Conservation (phyloP, 1,140 invertebrate genomes). For the Drosophila pectinifera region DNA sequence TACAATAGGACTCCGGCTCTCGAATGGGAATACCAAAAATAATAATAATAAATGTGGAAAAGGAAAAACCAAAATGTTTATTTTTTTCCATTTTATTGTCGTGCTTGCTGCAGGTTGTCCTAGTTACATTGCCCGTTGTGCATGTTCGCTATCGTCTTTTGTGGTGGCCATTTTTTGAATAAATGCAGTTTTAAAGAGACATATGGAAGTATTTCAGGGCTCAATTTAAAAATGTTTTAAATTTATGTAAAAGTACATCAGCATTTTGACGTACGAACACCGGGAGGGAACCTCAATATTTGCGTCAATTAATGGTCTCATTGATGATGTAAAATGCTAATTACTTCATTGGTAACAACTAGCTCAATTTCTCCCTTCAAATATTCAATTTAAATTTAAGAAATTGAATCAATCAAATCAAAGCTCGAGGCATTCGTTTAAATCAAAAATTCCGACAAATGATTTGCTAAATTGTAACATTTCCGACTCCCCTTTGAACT, state of each 20-base stretch:
- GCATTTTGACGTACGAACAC: neutral
- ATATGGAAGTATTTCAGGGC: neutral
- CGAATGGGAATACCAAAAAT: constrained; percentile 38
- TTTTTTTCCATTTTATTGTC: constrained; percentile 56
- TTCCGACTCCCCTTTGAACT: neutral
- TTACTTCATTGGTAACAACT: neutral
- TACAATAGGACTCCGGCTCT: constrained; percentile 45
- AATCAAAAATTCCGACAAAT: constrained; percentile 17
- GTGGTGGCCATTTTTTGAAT: constrained; percentile 30
- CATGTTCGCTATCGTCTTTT: constrained; percentile 45
- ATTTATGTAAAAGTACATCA: neutral
- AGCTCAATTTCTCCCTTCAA: neutral
- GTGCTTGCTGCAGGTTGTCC: constrained; percentile 41
- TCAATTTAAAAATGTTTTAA: neutral
- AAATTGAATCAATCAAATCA: neutral
- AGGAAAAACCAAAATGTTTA: constrained; percentile 31
- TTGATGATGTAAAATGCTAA: neutral
- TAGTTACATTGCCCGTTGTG: constrained; percentile 45
- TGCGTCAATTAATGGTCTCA: neutral
- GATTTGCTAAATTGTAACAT: constrained; percentile 26
- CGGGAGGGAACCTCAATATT: neutral
- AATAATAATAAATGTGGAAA: constrained; percentile 50
- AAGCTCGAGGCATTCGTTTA: neutral
- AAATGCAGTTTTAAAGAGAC: constrained; percentile 26
- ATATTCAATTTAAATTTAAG: neutral